Evolutionary conservation across 2,797 vertebrate genomes (phyloP), one percentile per base, ranked within the genome.

Genomic region (Chrysocyon brachyurus): DNA sequence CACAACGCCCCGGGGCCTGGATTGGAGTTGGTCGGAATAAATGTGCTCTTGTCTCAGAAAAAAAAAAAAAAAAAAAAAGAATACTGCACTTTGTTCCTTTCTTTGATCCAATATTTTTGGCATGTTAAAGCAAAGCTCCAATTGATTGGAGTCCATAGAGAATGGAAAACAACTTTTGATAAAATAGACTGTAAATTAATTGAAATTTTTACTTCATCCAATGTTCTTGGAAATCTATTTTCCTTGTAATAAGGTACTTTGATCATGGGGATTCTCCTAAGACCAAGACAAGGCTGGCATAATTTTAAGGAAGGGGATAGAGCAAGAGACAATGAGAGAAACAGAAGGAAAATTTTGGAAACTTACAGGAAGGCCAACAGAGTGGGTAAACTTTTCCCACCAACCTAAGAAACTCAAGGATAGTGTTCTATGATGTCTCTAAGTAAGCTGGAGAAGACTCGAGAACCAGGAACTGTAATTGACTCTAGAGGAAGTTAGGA

Each of bases 151-250:
- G 54, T 49, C 66, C 14, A 8, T 10, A 70, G 19, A 73, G 7
- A 81, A 81, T n/a, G 52, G 21, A 87, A 92, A 87, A 16, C 46
- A 54, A 46, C 4, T 87, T 89, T 87, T 64, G 59, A 36, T 95
- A 33, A 96, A 94, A 81, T 26, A 16, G 24, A 87, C 93, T 61
- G 5, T 28, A 97, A 95, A 90, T 66, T 89, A 66, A 79, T 46
- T n/a, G 22, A 92, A 84, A 36, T 19, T 85, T 92, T 84, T 91
- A 63, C 82, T 96, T 87, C 6, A 57, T 26, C 36, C 24, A 54
- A 6, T 86, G 26, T 63, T 84, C 22, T 77, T 84, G 6, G 26
- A 90, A 84, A 87, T 96, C 57, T 52, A 5, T 94, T 84, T 90
- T 92, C 36, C 59, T 81, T 86, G 19, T 46, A 64, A 3, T 82